These are phyloP conservation scores for Holothuria glaberrima DNA, from an alignment of 35 echinoderm and acorn worm species.

Conservation along the genomic window DNA sequence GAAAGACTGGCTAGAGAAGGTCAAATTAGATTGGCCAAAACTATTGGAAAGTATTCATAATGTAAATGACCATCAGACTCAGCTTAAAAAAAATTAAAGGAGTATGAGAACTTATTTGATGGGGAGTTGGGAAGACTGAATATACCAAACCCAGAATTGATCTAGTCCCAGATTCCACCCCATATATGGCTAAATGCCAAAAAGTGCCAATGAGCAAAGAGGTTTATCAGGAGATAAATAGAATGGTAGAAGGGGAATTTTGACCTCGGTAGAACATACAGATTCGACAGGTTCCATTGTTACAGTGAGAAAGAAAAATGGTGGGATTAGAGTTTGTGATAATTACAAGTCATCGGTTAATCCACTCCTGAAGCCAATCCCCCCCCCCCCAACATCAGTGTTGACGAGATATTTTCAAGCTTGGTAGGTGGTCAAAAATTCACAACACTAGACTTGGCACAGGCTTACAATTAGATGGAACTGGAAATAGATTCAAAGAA, in stretches of 20 bases:
- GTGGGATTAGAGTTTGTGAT: neutral
- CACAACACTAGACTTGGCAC: conserved; percentile 42
- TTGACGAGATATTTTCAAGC: conserved; percentile 12
- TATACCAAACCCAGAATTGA: conserved; percentile 34
- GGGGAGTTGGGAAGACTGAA: conserved; percentile 45
- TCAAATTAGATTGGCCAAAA: conserved; percentile 45
- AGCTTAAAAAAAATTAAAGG: conserved; percentile 5
- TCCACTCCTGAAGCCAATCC: conserved; percentile 5
- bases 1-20: conserved; percentile 38
- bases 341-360: conserved; percentile 18
- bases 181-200: conserved; percentile 48
- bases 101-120: conserved; percentile 52
- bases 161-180: neutral
- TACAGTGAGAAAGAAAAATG: conserved; percentile 13
- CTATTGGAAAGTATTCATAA: conserved; percentile 38
- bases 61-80: neutral
- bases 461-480: conserved; percentile 68
- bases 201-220: conserved; percentile 45
- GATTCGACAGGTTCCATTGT: neutral
- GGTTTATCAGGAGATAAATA: conserved; percentile 46
- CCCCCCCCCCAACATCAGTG: conserved; percentile 12
- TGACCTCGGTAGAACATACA: conserved; percentile 1
- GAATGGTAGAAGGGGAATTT: conserved; percentile 9
- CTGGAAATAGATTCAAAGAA: conserved; percentile 44
- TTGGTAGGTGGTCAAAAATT: neutral